A percentile compares a stretch with the other conserved stretches of the same genome.
These are phyloP conservation scores for Sebastes iracundus DNA, from an alignment of 2,797 vertebrate species.

Conservation along the genomic window DNA sequence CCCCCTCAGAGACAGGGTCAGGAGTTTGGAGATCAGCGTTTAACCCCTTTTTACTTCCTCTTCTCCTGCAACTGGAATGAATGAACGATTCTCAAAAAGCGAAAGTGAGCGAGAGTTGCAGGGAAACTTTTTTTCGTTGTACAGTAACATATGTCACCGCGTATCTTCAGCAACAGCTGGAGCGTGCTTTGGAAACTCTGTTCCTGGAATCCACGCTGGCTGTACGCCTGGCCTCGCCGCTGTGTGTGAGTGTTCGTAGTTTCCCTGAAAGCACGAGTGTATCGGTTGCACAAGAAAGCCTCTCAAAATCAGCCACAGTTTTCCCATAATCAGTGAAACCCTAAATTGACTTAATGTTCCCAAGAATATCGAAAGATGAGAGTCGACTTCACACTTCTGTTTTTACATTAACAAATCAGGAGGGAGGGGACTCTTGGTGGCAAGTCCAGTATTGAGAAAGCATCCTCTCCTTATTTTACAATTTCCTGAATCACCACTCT, in stretches of 20 bases:
- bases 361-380: neutral
- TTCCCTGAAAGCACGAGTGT: neutral
- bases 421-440: neutral
- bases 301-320: neutral
- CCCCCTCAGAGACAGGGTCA: neutral
- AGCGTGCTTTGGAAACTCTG: conserved; percentile 8
- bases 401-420: neutral
- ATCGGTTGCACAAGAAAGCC: neutral
- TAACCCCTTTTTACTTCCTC: conserved; percentile 20
- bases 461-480: neutral
- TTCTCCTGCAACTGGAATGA: neutral
- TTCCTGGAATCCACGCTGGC: conserved; percentile 30
- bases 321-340: neutral
- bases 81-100: neutral
- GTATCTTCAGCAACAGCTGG: conserved; percentile 5
- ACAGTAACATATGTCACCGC: neutral
- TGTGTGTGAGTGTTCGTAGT: neutral
- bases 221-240: neutral
- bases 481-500: neutral
- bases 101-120: neutral
- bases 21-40: conserved; percentile 16
- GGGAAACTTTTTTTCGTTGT: neutral
- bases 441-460: conserved; percentile 7
- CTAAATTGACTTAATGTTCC: neutral
- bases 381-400: neutral